These are phyloP conservation scores for Anticlea derivata DNA, from an alignment of 2,888 invertebrate species.

Conservation along the genomic window DNA sequence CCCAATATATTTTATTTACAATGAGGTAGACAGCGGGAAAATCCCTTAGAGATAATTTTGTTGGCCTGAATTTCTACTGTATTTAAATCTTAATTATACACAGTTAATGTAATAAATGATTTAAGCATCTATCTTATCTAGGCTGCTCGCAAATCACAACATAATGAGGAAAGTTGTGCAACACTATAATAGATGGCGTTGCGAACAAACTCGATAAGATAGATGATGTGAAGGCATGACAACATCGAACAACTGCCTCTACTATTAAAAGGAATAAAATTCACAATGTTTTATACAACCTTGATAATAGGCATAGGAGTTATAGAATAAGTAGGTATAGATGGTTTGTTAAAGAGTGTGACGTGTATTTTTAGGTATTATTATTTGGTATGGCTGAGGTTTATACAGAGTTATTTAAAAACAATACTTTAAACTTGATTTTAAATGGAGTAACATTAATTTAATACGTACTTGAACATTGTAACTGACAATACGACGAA, in stretches of 20 bases:
- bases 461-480: constrained; percentile 29
- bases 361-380: constrained; percentile 30
- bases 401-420: constrained; percentile 78
- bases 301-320: constrained; percentile 30
- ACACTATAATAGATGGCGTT: constrained; percentile 27
- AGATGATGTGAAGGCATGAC: constrained; percentile 22
- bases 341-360: constrained; percentile 27
- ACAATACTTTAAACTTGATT: constrained; percentile 32
- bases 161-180: constrained; percentile 1
- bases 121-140: constrained; percentile 15
- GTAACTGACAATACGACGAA: constrained; percentile 25
- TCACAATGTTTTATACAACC: constrained; percentile 36
- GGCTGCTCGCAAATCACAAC: too few species aligned
- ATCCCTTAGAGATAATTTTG: constrained; percentile 66
- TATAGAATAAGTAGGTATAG: constrained; percentile 27
- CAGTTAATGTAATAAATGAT: constrained; percentile 15
- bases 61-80: constrained; percentile 57
- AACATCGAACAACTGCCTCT: constrained; percentile 28
- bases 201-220: constrained; percentile 23
- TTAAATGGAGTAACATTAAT: constrained; percentile 15
- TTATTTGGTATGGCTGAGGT: constrained; percentile 79
- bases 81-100: constrained; percentile 35
- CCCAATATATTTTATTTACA: constrained; percentile 75
- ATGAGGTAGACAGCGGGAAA: constrained; percentile 79
- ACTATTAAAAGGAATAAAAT: constrained; percentile 29